phyloP scores from a whole-genome alignment of 1,140 invertebrate species.

The Drosophila parvula region DNA sequence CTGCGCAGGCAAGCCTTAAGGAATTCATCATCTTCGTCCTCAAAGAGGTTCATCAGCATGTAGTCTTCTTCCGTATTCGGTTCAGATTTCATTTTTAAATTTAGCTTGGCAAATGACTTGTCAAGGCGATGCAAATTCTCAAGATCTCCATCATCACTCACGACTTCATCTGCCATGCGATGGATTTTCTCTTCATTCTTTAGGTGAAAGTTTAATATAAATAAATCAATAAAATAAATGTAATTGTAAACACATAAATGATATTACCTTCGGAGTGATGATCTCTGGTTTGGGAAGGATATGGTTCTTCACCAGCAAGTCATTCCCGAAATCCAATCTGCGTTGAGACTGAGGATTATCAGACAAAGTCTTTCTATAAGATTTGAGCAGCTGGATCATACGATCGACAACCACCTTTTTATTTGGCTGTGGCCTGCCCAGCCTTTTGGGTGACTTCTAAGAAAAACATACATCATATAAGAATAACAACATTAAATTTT shows the following conservation, averaged over 20 bases:
- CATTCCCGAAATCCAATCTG: constrained; percentile 25
- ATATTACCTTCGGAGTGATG: constrained; percentile 41
- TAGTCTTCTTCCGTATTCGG: constrained; percentile 27
- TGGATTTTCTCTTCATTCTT: not conserved
- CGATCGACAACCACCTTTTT: not conserved
- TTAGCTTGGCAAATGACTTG: not conserved
- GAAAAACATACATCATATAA: not conserved
- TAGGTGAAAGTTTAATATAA: not conserved
- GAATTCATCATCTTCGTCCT: not conserved
- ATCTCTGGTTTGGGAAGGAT: constrained; percentile 41
- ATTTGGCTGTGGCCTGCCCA: not conserved
- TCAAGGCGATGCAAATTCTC: not conserved
- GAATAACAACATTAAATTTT: not conserved
- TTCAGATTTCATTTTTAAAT: not conserved
- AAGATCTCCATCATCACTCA: constrained; percentile 37
- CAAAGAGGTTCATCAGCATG: constrained; percentile 1
- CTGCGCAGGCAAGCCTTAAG: constrained; percentile 1
- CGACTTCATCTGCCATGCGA: not conserved
- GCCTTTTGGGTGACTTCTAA: constrained; percentile 40
- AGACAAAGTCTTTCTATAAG: constrained; percentile 24
- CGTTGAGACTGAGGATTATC: constrained; percentile 12
- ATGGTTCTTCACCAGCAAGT: not conserved
- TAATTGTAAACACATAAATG: not conserved
- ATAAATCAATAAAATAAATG: not conserved
- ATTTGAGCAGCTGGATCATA: constrained; percentile 10